Conservation (phyloP, 2,797 vertebrate genomes). For the Myotis planiceps region DNA sequence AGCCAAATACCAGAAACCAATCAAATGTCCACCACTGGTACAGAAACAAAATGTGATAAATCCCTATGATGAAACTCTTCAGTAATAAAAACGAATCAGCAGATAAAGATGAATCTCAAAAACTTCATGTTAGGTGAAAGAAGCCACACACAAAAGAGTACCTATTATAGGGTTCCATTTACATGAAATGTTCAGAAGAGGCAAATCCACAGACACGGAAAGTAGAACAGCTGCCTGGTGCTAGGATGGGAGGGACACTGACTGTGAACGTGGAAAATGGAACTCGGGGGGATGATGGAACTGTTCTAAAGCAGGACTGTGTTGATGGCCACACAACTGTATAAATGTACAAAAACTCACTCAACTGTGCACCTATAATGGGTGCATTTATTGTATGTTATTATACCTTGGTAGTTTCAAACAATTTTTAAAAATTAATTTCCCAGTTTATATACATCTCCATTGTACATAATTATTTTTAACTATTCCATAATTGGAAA, state of each 20-base stretch:
- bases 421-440: background rate
- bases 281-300: rapidly evolving
- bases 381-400: background rate
- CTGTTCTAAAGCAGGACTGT: background rate
- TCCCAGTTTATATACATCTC: background rate
- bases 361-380: background rate
- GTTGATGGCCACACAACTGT: background rate
- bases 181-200: background rate
- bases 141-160: background rate
- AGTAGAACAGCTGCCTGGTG: background rate
- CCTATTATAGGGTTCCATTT: background rate
- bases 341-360: background rate
- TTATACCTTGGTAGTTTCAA: background rate
- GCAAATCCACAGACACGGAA: background rate
- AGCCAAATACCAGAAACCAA: background rate
- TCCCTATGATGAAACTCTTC: background rate
- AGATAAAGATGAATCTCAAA: background rate
- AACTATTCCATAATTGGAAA: background rate
- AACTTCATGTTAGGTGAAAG: background rate
- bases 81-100: background rate
- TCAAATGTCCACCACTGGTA: background rate
- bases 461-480: background rate
- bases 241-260: background rate
- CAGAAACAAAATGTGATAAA: background rate
- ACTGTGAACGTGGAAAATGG: rapidly evolving